Conservation (phyloP, 2,888 invertebrate species). For the Palloptera scutellata region DNA sequence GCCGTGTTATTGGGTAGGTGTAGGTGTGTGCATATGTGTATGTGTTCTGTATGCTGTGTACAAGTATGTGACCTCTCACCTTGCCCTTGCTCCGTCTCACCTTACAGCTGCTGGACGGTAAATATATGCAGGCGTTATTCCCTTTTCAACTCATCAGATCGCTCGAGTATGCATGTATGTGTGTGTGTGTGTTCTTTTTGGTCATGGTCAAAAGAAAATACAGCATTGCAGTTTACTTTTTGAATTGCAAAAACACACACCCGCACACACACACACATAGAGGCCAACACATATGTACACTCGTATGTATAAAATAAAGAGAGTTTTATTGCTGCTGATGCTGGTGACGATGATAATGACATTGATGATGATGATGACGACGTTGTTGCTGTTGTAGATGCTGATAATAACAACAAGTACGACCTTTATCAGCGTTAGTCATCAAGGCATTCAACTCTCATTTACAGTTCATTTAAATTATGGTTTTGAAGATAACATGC, state of each 20-base stretch:
- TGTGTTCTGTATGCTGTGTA: neutral
- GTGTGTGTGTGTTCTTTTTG: slow-evolving; percentile 11
- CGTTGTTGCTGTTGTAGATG: slow-evolving; percentile 9
- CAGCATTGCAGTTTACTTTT: slow-evolving; percentile 27
- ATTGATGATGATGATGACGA: neutral
- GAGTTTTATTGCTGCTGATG: neutral
- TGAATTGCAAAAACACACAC: neutral
- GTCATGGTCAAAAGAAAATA: slow-evolving; percentile 24
- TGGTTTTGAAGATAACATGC: slow-evolving; percentile 23
- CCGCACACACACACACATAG: neutral
- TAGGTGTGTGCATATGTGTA: neutral
- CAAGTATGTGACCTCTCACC: too few species aligned
- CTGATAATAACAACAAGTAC: neutral
- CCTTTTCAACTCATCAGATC: neutral
- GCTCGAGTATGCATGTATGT: neutral
- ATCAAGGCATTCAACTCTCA: slow-evolving; percentile 19
- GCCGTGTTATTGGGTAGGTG: neutral
- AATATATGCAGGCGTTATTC: too few species aligned
- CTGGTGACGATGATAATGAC: neutral
- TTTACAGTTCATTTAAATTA: slow-evolving; percentile 30
- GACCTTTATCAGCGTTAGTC: slow-evolving; percentile 20
- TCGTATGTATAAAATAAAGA: neutral
- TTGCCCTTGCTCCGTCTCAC: too few species aligned
- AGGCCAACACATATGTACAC: neutral
- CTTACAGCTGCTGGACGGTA: too few species aligned